Evolutionary conservation across 1,140 invertebrate species (phyloP), one percentile per base, ranked within the genome.

Genomic region (Cherax destructor): DNA sequence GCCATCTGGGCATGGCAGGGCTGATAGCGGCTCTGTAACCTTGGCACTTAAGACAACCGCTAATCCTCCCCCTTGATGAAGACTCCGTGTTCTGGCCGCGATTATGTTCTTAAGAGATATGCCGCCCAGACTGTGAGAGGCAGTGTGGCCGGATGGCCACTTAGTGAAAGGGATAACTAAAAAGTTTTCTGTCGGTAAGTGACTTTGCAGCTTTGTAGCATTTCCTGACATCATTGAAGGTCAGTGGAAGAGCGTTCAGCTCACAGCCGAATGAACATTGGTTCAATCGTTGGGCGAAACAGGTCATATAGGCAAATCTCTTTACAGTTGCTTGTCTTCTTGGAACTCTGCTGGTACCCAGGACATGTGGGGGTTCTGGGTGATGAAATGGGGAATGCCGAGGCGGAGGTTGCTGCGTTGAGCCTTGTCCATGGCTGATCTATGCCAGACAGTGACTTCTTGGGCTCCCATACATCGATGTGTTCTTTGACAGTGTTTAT

Each of bases 91-190:
- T 59, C 30, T 18, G 52, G 80, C 50, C 52, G 80, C 80, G 80
- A 83, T 83, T 83, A 83, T 83, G 56, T 61, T 49, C 80, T 83
- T 83, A 83, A 47, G 79, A 81, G 79, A 52, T 30, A 24, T 41
- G 61, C 10, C 7, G 6, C 10, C 7, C 1, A 61, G 11, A 61
- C 11, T 41, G 79, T 24, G 79, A 30, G 59, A 30, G 81, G 59
- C 56, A 24, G 11, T 24, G 56, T 11, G 24, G 59, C 10, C 7
- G 59, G 59, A 50, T 83, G 80, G 80, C 41, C 52, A 65, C 49
- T 41, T 41, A 41, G 30, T 41, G 30, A 41, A 41, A 41, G 2
- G 30, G 30, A 41, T 41, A 41, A 41, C 30, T 41, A 2, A 41
- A 2, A 41, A 41, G 30, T 41, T 41, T 41, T 41, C 30, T 41